Evolutionary conservation across 2,797 vertebrate species (phyloP).

Genomic region (Mus caroli): DNA sequence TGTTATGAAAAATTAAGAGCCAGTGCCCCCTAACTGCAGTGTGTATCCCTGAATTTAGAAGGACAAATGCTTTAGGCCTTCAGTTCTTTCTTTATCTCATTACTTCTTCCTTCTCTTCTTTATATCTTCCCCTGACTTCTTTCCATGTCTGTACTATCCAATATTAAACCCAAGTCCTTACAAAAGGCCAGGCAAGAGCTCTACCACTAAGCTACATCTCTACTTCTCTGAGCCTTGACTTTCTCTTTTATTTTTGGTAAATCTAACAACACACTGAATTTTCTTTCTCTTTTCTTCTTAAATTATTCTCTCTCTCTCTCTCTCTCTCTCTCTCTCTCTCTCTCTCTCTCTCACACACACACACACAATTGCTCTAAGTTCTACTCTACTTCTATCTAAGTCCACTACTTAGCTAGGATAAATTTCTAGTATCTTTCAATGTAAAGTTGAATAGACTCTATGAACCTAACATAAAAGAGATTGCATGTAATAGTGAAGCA

Average conservation of each 20-base stretch:
- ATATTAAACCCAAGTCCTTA: neutral
- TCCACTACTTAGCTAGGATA: neutral
- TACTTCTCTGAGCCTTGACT: neutral
- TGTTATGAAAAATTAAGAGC: conserved; percentile 47
- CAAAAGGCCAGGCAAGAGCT: neutral
- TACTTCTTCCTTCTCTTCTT: neutral
- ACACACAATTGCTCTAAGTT: neutral
- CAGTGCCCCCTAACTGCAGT: neutral
- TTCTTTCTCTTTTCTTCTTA: neutral
- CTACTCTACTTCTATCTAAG: neutral
- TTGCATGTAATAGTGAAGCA: conserved; percentile 2
- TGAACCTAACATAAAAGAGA: conserved; percentile 9
- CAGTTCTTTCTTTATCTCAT: neutral
- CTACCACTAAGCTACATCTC: neutral
- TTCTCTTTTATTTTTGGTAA: conserved; percentile 46
- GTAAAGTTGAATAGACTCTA: conserved; percentile 8
- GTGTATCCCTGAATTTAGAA: neutral
- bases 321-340: neutral
- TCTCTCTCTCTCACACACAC: neutral
- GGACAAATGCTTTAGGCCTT: neutral
- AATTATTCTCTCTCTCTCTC: neutral
- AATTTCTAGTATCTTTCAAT: conserved; percentile 50
- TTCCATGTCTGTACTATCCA: neutral
- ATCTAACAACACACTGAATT: neutral
- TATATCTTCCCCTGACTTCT: no score